These are phyloP conservation scores for Chydorus sphaericus DNA, from an alignment of 2,888 invertebrate species.

Conservation along the genomic window DNA sequence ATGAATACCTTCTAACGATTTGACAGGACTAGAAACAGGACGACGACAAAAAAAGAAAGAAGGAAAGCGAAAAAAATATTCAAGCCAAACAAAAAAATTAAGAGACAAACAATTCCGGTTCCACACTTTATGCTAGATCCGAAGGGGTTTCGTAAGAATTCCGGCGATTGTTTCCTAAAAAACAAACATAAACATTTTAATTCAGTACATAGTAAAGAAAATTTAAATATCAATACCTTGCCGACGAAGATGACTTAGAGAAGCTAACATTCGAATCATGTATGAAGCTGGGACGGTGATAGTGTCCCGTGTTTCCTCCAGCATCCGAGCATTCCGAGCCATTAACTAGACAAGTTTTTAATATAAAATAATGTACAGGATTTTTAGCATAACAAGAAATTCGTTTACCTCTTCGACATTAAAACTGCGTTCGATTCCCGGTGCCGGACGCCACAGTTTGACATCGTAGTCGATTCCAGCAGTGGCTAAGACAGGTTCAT, in stretches of 20 bases:
- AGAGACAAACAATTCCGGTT: neutral
- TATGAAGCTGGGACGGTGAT: conserved; percentile 75
- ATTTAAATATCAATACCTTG: neutral
- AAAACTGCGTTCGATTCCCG: conserved; percentile 39
- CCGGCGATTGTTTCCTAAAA: neutral
- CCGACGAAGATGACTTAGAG: conserved; percentile 24
- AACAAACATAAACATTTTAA: neutral
- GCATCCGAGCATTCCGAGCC: conserved; percentile 61
- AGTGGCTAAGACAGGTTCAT: conserved; percentile 55
- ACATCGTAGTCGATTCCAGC: conserved; percentile 81
- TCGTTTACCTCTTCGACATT: conserved; percentile 31
- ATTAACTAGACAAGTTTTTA: conserved; percentile 41
- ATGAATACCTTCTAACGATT: conserved; percentile 1
- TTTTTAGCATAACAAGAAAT: neutral
- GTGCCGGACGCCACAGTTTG: conserved; percentile 65
- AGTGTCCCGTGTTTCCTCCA: conserved; percentile 72
- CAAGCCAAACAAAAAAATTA: neutral
- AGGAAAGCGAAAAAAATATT: too few species aligned
- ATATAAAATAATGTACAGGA: conserved; percentile 12
- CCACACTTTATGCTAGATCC: neutral
- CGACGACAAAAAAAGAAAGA: neutral
- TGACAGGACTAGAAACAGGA: neutral
- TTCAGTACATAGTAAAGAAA: too few species aligned
- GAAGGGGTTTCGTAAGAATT: neutral
- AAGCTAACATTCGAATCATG: conserved; percentile 46